Base-by-base conservation (phyloP, 2,797 vertebrate species). In the Neomorphus geoffroyi region DNA sequence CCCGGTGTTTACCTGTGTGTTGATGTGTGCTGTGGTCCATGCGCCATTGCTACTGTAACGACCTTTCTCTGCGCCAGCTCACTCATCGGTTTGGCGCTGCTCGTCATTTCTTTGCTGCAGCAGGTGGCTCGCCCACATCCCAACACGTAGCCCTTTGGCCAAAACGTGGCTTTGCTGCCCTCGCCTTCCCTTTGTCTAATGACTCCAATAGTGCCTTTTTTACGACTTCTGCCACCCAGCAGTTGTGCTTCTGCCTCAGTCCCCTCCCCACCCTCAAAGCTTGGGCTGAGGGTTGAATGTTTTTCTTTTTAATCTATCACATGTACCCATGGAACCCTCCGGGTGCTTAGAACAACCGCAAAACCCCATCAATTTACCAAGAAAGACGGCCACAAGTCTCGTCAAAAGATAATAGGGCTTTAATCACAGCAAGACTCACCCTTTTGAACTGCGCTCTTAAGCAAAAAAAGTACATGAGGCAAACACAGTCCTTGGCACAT, bases 351-450 rank as follows among this genome's bases (percentile, higher is more conserved):
- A 86, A 22, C 51, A 79, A 60, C 43, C 77, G 30, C 90, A 23
- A 37, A 66, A 11, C 60, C 66, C 48, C 78, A 24, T 35, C 51
- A 70, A 18, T 87, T 60, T 37, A 18, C 32, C 2, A 10, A 11
- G 17, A 56, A 73, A 90, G 69, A 37, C 90, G 79, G 65, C 61
- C 53, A 69, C 41, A 35, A 93, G 80, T 39, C 86, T 69, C 14
- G 0, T 60, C 66, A 13, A 6, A 46, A 91, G 95, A 95, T 95
- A 92, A 87, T 54, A 78, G 67, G 60, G 67, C 95, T 95, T 96
- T 91, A 91, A 85, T 94, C 95, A 50, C 94, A 95, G 93, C 93
- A 89, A 80, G 96, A 64, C 74, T 95, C 94, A 54, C 93, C 81
- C 94, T 85, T 87, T 67, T 95, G 90, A 96, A 92, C 90, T 64